Evolutionary conservation across 2,888 invertebrate species (phyloP).

Genomic region (Ceratothoa steindachneri): DNA sequence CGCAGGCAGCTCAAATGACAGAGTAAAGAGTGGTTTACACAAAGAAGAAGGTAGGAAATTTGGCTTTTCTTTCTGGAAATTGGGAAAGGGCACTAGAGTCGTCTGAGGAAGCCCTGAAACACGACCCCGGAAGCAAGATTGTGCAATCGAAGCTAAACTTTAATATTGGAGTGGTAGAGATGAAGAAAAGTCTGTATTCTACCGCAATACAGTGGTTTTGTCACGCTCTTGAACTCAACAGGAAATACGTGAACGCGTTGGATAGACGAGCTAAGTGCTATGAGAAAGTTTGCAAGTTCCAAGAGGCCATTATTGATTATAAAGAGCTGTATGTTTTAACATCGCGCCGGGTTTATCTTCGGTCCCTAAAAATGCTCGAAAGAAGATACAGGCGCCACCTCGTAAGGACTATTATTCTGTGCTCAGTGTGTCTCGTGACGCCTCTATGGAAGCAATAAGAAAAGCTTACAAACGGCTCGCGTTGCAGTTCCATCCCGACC

Average conservation of each 20-base stretch:
- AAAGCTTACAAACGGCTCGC: not conserved
- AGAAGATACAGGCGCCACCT: not conserved
- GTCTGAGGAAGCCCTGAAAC: not conserved
- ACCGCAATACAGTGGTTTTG: not conserved
- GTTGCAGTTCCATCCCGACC: not conserved
- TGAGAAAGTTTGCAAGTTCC: not conserved
- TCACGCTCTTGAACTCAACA: not conserved
- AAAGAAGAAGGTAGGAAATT: not conserved
- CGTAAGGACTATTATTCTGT: not conserved
- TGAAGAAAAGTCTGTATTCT: not conserved
- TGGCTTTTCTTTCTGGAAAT: too few relatives aligned
- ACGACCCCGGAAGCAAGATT: not conserved
- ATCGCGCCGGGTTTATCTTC: not conserved
- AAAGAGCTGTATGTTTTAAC: not conserved
- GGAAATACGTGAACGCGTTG: not conserved
- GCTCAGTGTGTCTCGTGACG: not conserved
- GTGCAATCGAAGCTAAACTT: not conserved
- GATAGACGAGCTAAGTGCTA: not conserved
- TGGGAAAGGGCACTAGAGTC: not conserved
- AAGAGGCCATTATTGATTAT: not conserved
- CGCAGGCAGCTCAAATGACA: not conserved
- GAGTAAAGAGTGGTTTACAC: not conserved
- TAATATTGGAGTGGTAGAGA: not conserved
- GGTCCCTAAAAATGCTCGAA: not conserved
- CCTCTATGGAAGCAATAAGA: not conserved